Evolutionary conservation across 2,797 vertebrate species (phyloP), one percentile per base, ranked within the genome.

Genomic region (Sparidentex hasta): DNA sequence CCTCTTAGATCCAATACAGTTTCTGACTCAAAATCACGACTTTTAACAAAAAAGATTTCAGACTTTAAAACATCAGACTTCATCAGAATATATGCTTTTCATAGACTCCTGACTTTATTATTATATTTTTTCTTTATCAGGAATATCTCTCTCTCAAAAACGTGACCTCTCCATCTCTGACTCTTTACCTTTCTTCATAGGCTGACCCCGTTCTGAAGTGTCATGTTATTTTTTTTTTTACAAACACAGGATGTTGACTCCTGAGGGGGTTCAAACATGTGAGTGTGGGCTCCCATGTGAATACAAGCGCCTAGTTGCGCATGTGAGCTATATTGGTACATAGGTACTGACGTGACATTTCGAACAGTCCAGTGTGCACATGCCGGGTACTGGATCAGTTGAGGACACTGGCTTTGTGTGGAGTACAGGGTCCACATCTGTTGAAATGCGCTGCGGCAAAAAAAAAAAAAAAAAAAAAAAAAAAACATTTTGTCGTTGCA

Each of bases 291-390:
- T 38, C 6, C 7, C 41, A 47, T 59, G 23, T 48, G 21, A 20
- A 43, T 23, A 1, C 23, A 54, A 46, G 4, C 7, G 3, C 7
- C 48, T 7, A 63, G 21, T 23, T 29, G 17, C 50, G 55, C 25
- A 62, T 33, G 62, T 71, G 43, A 47, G 23, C 44, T 23, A 16
- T 14, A 23, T 8, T 23, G 44, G 8, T 48, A 23, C n/a, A 23
- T 33, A n/a, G 65, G 50, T n/a, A 38, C 67, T 50, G n/a, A 65
- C 55, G 13, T 78, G 54, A 61, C 25, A n/a, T 33, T 48, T 33
- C 57, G 63, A 41, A 48, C 57, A 14, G 64, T 48, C n/a, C 16
- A 33, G 21, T 41, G 33, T 79, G 51, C 7, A 57, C 23, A 25
- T 54, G 41, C 17, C 57, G 51, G 5, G 54, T 47, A 11, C 14